These are phyloP conservation scores for Oryzias woworae DNA, from an alignment of 2,113 vertebrate species.

Conservation along the genomic window DNA sequence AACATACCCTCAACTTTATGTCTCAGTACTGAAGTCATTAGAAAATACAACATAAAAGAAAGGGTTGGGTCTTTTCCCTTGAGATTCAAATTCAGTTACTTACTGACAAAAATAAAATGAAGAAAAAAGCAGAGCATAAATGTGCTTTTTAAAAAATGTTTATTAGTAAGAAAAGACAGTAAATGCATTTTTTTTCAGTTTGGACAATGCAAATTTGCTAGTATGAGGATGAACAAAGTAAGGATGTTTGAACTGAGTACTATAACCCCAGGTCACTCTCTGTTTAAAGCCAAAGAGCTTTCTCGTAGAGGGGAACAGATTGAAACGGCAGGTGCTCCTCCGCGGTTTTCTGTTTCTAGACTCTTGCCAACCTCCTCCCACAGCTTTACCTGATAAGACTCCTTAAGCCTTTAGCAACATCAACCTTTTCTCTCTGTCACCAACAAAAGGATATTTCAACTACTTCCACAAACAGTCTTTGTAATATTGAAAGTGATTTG, in stretches of 20 bases:
- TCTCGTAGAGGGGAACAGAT: constrained; percentile 64
- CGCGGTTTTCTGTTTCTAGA: constrained; percentile 55
- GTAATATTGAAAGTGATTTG: no score
- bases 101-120: background rate
- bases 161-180: no score
- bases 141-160: no score
- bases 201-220: background rate
- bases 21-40: constrained; percentile 4
- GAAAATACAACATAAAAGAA: background rate
- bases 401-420: constrained; percentile 8
- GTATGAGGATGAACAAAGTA: background rate
- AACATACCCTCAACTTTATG: constrained; percentile 29
- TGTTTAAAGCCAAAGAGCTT: constrained; percentile 27
- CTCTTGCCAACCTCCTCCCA: constrained; percentile 44
- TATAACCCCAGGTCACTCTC: constrained; percentile 11
- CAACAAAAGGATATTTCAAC: background rate
- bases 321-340: constrained; percentile 69
- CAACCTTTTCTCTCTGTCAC: background rate
- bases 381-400: constrained; percentile 29
- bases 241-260: constrained; percentile 10
- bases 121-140: no score
- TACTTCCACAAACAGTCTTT: no score
- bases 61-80: background rate
- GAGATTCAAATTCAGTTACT: background rate
- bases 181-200: background rate